Evolutionary conservation across 2,797 vertebrate species (phyloP).

Genomic region (Holocentrus rufus): DNA sequence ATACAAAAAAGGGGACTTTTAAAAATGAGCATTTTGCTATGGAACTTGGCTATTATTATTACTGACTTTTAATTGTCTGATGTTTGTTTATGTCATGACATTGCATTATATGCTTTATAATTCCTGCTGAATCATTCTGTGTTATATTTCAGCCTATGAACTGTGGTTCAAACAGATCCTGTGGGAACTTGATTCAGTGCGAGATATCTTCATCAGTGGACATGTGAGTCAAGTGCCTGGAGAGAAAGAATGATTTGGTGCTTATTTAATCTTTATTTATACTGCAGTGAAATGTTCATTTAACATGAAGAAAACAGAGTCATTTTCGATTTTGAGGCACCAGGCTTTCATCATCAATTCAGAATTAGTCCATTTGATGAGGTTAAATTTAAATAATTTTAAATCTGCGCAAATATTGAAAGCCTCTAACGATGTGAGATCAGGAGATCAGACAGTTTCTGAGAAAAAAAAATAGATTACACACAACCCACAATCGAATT

Average conservation of each 20-base stretch:
- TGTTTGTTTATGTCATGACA: background rate
- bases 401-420: no score
- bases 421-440: no score
- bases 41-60: background rate
- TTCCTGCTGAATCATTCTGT: slow-evolving; percentile 28
- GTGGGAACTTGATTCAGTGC: slow-evolving; percentile 95
- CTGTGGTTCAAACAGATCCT: slow-evolving; percentile 99
- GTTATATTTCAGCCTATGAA: slow-evolving; percentile 88
- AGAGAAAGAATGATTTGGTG: background rate
- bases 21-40: background rate
- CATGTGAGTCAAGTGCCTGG: slow-evolving; percentile 84
- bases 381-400: no score
- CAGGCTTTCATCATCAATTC: background rate
- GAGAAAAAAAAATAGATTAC: no score
- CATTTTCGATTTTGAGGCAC: no score
- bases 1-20: no score
- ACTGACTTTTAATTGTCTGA: no score
- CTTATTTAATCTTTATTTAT: background rate
- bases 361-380: no score
- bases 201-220: slow-evolving; percentile 92
- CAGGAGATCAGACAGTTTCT: no score
- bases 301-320: background rate
- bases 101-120: background rate
- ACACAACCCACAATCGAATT: no score
- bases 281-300: background rate